Conservation (phyloP, 2,797 vertebrate species). For the Epinephelus awoara region DNA sequence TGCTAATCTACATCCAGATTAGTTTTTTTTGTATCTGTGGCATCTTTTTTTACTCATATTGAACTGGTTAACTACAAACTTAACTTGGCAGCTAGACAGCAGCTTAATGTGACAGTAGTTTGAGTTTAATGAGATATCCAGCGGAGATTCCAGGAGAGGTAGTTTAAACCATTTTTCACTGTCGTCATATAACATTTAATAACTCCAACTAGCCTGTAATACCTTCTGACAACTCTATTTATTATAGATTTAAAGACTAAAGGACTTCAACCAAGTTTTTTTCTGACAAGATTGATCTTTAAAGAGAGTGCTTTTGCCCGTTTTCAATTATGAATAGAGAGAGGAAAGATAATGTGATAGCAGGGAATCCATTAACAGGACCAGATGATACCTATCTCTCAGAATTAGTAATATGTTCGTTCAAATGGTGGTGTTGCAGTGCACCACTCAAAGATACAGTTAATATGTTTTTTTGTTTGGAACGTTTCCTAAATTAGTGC, state of each 20-base stretch:
- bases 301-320: constrained; percentile 36
- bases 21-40: background rate
- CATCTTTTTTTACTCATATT: background rate
- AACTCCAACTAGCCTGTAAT: constrained; percentile 43
- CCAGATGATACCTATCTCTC: background rate
- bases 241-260: constrained; percentile 57
- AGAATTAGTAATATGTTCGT: background rate
- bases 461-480: background rate
- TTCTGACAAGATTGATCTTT: constrained; percentile 22
- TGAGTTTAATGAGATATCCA: constrained; percentile 43
- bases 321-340: constrained; percentile 29
- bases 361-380: background rate
- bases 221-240: constrained; percentile 49
- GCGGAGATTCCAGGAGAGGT: constrained; percentile 35
- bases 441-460: background rate
- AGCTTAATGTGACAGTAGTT: constrained; percentile 36
- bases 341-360: background rate
- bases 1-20: constrained; percentile 12
- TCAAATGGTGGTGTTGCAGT: background rate
- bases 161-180: constrained; percentile 52
- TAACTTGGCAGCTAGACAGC: constrained; percentile 21
- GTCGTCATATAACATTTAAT: constrained; percentile 63
- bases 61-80: constrained; percentile 1
- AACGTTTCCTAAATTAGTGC: too few species aligned
- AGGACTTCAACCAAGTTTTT: constrained; percentile 12